Conservation (phyloP, 1,140 invertebrate species). For the Macrobrachium rosenbergii region DNA sequence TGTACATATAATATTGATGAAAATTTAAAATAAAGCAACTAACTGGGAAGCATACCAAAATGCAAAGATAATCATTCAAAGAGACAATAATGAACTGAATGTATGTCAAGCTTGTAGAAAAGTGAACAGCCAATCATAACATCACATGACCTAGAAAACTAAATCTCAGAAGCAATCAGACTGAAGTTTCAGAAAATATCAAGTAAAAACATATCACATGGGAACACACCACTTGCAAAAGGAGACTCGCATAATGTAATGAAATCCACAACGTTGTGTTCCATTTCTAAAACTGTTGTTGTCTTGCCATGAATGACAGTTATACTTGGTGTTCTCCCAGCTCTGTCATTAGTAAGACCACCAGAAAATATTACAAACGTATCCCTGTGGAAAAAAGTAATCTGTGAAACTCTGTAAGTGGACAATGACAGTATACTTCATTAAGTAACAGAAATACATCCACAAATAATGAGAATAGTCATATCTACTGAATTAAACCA, state of each 20-base stretch:
- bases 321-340: conserved; percentile 91
- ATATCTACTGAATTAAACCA: too few relatives aligned
- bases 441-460: background rate
- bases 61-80: too few relatives aligned
- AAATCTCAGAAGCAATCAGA: too few relatives aligned
- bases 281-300: conserved; percentile 98
- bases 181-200: too few relatives aligned
- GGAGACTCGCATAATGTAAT: conserved; percentile 94
- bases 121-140: too few relatives aligned
- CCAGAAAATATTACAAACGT: conserved; percentile 95
- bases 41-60: conserved; percentile 8
- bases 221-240: conserved; percentile 85
- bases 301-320: conserved; percentile 95
- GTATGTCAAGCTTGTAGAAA: too few relatives aligned
- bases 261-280: conserved; percentile 98
- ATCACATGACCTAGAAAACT: background rate
- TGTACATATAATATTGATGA: conserved; percentile 14
- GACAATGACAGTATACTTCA: background rate
- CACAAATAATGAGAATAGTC: too few relatives aligned
- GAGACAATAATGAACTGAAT: too few relatives aligned
- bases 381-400: conserved; percentile 74
- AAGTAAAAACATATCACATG: too few relatives aligned
- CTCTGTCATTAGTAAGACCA: conserved; percentile 90
- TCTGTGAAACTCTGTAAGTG: background rate
- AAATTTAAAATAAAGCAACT: background rate